Base-by-base conservation (phyloP, 2,797 vertebrate genomes). In the Argentina silus region DNA sequence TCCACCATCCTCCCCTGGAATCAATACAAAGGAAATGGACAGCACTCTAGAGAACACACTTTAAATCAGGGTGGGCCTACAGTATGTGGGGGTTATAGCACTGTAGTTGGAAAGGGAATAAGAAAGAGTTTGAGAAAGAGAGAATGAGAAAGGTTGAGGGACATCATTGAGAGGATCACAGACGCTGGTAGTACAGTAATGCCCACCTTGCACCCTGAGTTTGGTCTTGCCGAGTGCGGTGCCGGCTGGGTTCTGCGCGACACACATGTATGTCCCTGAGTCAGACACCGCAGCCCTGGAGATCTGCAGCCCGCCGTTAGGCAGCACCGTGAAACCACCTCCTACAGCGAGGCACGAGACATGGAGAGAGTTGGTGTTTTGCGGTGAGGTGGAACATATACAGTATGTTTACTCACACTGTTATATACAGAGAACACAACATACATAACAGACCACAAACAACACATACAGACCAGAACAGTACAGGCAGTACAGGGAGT, bases 221-320 rank as follows among this genome's bases (percentile, higher is more conserved):
- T 96, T 99, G 81, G 96, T 96, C 87, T 97, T 99, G 45, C 96
- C 95, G 79, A 99, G 85, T 1, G 97, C 96, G 0, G 97, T 98
- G 8, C 98, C 98, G 44, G 96, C 96, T 75, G 94, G 91, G 83
- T 98, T 99, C 84, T 99, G 98, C 83, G 97, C 98, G 84, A 99
- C 94, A 76, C 98, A 99, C 75, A 96, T 95, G 69, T 97, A 99
- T 7, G 93, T 95, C 14, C 98, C 98, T 78, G 95, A 92, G 88
- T 99, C 96, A 42, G 94, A 91, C 70, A 93, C 88, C 61, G 87
- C 69, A 7, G 95, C 93, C 78, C 92, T 95, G 75, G 93, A 90
- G 87, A 99, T 98, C 87, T 96, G 96, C 69, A 99, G 91, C 74
- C 93, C 90, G 8, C 98, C 98, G 50, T 79, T 92, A 0, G 96